Evolutionary conservation across 2,888 invertebrate genomes (phyloP), one percentile per base, ranked within the genome.

Genomic region (Peribatodes rhomboidaria): DNA sequence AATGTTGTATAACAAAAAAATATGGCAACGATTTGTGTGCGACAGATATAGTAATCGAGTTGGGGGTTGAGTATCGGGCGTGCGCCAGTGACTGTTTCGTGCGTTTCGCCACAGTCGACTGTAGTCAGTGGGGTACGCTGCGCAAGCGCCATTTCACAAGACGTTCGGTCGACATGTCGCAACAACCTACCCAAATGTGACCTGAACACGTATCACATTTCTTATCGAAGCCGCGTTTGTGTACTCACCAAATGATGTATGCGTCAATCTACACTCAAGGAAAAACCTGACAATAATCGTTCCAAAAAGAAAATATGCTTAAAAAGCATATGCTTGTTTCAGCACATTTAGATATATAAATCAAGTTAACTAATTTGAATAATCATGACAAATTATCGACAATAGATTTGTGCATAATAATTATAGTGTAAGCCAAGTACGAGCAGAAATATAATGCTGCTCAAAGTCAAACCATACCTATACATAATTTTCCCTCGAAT

Each of bases 61-160:
- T 70, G 82, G 79, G 85, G 84, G n/a, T 41, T 82, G 85, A 74
- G 81, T 78, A 81, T 82, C 82, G 77, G 82, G 85, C 82, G 82
- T 83, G 81, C 84, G 80, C 78, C 75, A 80, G 83, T 86, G 87
- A 87, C 85, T 89, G 85, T 86, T 83, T 80, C 85, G 83, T 79
- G 81, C 77, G 83, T 92, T 92, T 91, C 92, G 85, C 87, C 89
- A 92, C 87, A 85, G 85, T 87, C 85, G 77, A 75, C 78, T 81
- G 86, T 77, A 82, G 86, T 76, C 86, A 85, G 87, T 85, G 84
- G 84, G 86, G 87, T 88, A 84, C 77, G 85, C 91, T 92, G 88
- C 90, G 92, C 92, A 92, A 92, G 90, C 88, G 88, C 74, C 82
- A 85, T 92, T 92, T 90, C 92, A 92, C 89, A 92, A 92, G 92